Conservation (phyloP, 2,888 invertebrate genomes). For the Fissipunctia ypsillon region DNA sequence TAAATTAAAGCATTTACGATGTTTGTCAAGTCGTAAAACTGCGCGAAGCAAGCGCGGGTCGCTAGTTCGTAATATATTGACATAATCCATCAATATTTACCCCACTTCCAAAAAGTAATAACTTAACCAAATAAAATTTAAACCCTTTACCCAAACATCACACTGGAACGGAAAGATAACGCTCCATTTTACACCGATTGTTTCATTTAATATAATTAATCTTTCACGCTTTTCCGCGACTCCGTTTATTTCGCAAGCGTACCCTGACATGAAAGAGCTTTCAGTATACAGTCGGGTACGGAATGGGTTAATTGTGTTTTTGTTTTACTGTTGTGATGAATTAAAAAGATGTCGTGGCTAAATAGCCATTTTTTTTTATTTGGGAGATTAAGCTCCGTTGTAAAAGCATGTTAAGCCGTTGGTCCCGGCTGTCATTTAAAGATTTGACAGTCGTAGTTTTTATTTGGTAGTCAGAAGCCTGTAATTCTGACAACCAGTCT, state of each 20-base stretch:
- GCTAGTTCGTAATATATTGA: no score
- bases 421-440: no score
- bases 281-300: conserved; percentile 25
- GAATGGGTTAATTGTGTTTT: conserved; percentile 35
- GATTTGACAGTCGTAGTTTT: neutral
- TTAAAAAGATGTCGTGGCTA: conserved; percentile 43
- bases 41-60: no score
- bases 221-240: conserved; percentile 44
- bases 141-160: conserved; percentile 18
- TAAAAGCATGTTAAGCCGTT: neutral
- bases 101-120: neutral
- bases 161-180: conserved; percentile 37
- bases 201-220: conserved; percentile 59
- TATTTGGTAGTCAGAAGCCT: neutral
- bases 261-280: conserved; percentile 56
- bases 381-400: neutral
- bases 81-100: neutral
- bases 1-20: no score
- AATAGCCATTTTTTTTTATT: conserved; percentile 43
- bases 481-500: neutral
- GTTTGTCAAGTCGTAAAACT: no score
- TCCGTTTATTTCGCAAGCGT: conserved; percentile 42
- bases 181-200: conserved; percentile 46
- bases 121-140: conserved; percentile 16
- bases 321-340: conserved; percentile 35